Base-by-base conservation (phyloP, 37 sponge, comb jelly and placozoan species). In the Cladorhizidae sp. region DNA sequence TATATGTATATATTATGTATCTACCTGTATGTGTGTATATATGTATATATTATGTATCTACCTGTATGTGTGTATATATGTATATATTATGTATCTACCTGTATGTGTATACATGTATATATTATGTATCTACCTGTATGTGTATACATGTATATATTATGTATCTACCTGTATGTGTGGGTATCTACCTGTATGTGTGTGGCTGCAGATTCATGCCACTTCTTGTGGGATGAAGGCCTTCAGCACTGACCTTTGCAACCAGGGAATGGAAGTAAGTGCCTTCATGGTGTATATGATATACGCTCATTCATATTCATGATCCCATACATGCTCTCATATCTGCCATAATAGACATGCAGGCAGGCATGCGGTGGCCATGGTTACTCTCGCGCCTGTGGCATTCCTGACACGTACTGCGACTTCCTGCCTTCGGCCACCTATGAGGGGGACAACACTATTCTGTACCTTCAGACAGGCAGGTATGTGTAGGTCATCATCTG, bases 391-490 rank as follows among this genome's bases (percentile, higher is more conserved):
- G 86, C 95, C 72, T 89, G 95, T 83, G 97, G 97, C 38, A 37
- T 97, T 17, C 97, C 95, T 20, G 54, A 61, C 56, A 32, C 94
- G 29, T 97, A 92, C 49, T 79, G 73, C 0, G 78, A 88, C 68
- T 70, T 54, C 71, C 64, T 72, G 8, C 70, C 90, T 12, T 70
- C 88, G 15, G 61, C 68, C 57, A 97, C 97, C 0, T 91, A 92
- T 43, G 97, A 97, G 68, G 97, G 97, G 80, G 97, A 91, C 33
- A 94, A 94, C 80, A 94, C 93, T 18, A 92, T 97, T 15, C 51
- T 97, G 78, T 92, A 74, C 61, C 92, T 97, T 0, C 97, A 97
- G 80, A 84, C 97, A 32, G 95, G 95, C 26, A 85, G 97, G 90
- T 93, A 50, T n/a, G n/a, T n/a, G n/a, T n/a, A n/a, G n/a, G n/a